These are phyloP conservation scores for Onychostoma macrolepis DNA, from an alignment of 2,113 vertebrate genomes.

Conservation along the genomic window DNA sequence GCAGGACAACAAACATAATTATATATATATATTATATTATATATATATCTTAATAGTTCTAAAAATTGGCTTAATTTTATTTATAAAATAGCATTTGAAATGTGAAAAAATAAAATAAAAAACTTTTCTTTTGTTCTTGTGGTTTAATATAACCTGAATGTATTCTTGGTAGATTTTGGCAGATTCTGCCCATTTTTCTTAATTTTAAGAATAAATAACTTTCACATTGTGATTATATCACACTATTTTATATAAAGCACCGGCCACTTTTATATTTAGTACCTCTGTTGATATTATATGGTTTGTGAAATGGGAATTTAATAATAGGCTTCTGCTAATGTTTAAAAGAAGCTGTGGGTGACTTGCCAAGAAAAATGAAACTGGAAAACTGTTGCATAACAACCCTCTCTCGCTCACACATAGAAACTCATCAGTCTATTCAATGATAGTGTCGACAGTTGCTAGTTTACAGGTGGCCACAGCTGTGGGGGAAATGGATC, in stretches of 20 bases:
- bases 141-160: neutral
- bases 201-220: constrained; percentile 6
- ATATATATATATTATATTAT: no score
- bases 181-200: neutral
- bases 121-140: neutral
- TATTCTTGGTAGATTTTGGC: neutral
- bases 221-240: neutral
- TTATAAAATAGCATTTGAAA: neutral
- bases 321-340: constrained; percentile 21
- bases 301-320: constrained; percentile 33
- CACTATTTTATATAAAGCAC: neutral
- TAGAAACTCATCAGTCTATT: constrained; percentile 15
- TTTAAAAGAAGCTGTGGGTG: constrained; percentile 9
- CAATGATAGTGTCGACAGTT: constrained; percentile 21
- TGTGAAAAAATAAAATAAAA: neutral
- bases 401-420: neutral
- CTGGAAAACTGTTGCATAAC: constrained; percentile 20
- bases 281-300: neutral
- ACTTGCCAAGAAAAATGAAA: constrained; percentile 25
- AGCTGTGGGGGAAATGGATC: constrained; percentile 45
- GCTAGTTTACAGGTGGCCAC: constrained; percentile 50
- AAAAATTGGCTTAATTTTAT: neutral
- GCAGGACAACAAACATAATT: neutral
- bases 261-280: neutral
- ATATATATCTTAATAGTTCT: neutral